A percentile compares a stretch with the other conserved stretches of the same genome.
These are phyloP conservation scores for Agapornis canus DNA, from an alignment of 2,797 vertebrate genomes.

Conservation along the genomic window DNA sequence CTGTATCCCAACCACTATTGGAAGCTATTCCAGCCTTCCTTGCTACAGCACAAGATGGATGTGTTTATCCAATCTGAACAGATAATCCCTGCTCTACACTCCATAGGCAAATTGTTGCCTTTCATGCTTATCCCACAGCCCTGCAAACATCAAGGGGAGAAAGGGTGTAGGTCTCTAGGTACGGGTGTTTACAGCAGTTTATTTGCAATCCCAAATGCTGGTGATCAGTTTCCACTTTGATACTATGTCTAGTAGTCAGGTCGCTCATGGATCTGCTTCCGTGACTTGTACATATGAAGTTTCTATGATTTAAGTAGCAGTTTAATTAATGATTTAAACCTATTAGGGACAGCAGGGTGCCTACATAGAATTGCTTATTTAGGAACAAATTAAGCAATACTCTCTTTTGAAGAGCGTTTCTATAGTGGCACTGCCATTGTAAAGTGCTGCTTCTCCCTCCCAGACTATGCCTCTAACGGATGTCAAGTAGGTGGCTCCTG, in stretches of 20 bases:
- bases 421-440: not conserved
- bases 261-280: not conserved
- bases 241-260: not conserved
- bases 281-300: not conserved
- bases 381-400: not conserved
- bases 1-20: not conserved
- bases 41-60: not conserved
- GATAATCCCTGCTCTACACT: not conserved
- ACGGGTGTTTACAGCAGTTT: not conserved
- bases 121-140: not conserved
- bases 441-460: not conserved
- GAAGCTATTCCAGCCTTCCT: not conserved
- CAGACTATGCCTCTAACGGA: not conserved
- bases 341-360: not conserved
- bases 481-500: fast-evolving
- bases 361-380: not conserved
- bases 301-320: not conserved
- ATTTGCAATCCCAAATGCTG: not conserved
- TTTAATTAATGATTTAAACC: not conserved
- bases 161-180: not conserved
- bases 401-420: not conserved
- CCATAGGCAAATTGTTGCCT: not conserved
- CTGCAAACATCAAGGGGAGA: not conserved
- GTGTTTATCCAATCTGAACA: not conserved
- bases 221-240: not conserved